Conservation (phyloP, 2,888 invertebrate species). For the Polymixis flavicincta region DNA sequence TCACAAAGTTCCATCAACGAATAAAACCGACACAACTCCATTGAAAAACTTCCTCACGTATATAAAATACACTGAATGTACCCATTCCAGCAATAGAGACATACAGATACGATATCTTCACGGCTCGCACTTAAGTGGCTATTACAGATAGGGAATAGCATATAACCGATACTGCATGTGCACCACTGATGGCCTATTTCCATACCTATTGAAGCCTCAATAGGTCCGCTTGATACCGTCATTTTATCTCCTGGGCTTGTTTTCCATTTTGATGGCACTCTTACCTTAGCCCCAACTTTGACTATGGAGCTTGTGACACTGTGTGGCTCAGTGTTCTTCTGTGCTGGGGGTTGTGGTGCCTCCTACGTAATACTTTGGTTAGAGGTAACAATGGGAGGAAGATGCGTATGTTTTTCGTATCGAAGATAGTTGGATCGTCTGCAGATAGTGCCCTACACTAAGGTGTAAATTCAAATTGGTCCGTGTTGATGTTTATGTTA, state of each 20-base stretch:
- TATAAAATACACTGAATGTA: conserved; percentile 65
- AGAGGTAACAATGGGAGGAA: conserved; percentile 64
- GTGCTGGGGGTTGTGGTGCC: conserved; percentile 33
- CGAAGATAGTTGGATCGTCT: conserved; percentile 64
- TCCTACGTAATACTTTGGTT: conserved; percentile 68
- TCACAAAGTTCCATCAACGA: conserved; percentile 52
- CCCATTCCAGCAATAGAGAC: conserved; percentile 77
- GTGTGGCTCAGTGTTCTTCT: conserved; percentile 38
- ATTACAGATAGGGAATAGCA: conserved; percentile 81
- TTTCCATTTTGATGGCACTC: conserved; percentile 63
- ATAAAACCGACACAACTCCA: conserved; percentile 61
- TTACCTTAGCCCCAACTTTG: conserved; percentile 14
- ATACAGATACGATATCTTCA: conserved; percentile 80
- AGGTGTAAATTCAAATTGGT: conserved; percentile 65
- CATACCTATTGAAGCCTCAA: conserved; percentile 80
- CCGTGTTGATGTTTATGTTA: conserved; percentile 56
- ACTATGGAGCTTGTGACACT: conserved; percentile 33
- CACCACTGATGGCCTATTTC: conserved; percentile 79
- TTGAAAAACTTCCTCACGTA: conserved; percentile 64
- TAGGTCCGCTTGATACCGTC: conserved; percentile 69
- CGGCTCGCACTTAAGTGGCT: conserved; percentile 74
- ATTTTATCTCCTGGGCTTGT: conserved; percentile 61
- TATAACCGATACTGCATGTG: conserved; percentile 77
- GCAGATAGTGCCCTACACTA: conserved; percentile 60
- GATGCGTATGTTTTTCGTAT: conserved; percentile 67